Conservation (phyloP, 2,113 vertebrate genomes). For the Tinamus guttatus region DNA sequence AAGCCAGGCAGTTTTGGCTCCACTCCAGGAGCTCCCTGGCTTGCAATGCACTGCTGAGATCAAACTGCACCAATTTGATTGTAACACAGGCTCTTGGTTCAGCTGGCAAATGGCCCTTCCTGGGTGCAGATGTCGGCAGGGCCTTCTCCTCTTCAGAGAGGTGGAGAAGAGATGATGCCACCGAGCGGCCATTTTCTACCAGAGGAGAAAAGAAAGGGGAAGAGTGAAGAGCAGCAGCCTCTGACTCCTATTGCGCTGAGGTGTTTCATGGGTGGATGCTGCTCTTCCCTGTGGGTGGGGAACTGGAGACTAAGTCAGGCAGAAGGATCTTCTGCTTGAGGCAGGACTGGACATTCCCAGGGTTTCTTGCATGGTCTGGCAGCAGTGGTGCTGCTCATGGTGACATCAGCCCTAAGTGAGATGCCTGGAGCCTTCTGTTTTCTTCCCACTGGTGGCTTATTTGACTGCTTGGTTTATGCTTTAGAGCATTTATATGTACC, state of each 20-base stretch:
- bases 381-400: not conserved
- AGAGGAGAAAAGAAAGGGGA: not conserved
- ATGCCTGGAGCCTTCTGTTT: not conserved
- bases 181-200: not conserved
- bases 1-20: too few relatives aligned
- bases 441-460: not conserved
- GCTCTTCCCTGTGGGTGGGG: not conserved
- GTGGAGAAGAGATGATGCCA: too few relatives aligned
- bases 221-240: too few relatives aligned
- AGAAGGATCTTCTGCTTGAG: not conserved
- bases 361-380: not conserved
- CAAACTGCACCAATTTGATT: too few relatives aligned
- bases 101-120: too few relatives aligned
- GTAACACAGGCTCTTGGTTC: too few relatives aligned
- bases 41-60: too few relatives aligned
- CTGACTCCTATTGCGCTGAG: not conserved
- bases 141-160: not conserved
- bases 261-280: not conserved
- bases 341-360: not conserved
- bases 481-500: not conserved
- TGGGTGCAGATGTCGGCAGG: too few relatives aligned
- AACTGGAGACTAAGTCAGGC: not conserved
- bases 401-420: not conserved
- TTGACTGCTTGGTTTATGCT: not conserved
- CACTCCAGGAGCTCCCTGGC: too few relatives aligned